Evolutionary conservation across 1,140 invertebrate genomes (phyloP), one percentile per base, ranked within the genome.

Genomic region (Pseudobourletiella spinata): DNA sequence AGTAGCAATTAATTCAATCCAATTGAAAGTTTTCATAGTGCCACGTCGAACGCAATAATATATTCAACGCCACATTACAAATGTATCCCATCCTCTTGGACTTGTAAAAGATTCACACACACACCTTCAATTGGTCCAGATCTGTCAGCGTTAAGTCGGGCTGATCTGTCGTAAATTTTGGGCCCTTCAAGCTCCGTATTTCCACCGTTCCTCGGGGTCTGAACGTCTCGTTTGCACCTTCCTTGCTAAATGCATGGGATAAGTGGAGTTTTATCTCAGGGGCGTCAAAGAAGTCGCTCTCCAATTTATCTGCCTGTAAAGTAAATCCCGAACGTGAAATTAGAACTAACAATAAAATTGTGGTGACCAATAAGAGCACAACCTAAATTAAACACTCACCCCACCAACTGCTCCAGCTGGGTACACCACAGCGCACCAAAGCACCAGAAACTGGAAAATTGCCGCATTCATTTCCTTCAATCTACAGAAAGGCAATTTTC

Each of bases 241-340:
- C 42, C 18, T 39, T 18, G 3, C 52, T 30, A 43, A 70, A 64
- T 8, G 59, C 52, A 61, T 70, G 65, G 6, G 57, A 59, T 2
- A 70, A 39, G 2, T 64, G 57, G 30, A 70, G n/a, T 24, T 50
- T 55, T n/a, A 65, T 22, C 51, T 70, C 68, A 20, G 61, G 64
- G n/a, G 15, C 52, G 14, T 69, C 67, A 28, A 66, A 69, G 32
- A 63, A 63, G 28, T 69, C 67, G 22, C 50, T 63, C 28, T 69
- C 67, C 24, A 63, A 22, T 24, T 54, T 59, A 39, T 66, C 65
- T 20, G 56, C 43, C 59, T 66, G 43, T 14, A 22, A 57, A 57
- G 11, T 39, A 61, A 43, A 51, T 25, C 6, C n/a, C n/a, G n/a
- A n/a, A n/a, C n/a, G n/a, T n/a, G n/a, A n/a, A n/a, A n/a, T n/a